phyloP scores from a whole-genome alignment of 64 coral and sea anemone species.

The Actinia equina region DNA sequence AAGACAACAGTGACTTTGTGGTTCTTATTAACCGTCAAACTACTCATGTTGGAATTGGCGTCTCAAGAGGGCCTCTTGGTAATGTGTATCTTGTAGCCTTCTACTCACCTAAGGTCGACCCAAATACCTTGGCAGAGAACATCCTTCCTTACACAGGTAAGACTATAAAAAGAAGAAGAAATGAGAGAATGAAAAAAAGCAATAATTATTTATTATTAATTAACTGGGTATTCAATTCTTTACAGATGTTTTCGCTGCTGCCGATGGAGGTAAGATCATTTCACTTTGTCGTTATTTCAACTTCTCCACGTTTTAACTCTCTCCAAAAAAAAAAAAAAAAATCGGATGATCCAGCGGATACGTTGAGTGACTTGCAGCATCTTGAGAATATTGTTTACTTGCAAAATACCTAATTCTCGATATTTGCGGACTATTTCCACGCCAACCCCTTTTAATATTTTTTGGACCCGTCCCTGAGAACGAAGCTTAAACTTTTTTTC shows the following conservation, averaged over 20 bases:
- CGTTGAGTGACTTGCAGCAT: no score
- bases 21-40: conserved; percentile 20
- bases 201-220: no score
- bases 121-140: conserved; percentile 25
- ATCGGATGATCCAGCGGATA: no score
- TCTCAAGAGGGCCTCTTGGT: conserved; percentile 20
- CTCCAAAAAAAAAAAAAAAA: no score
- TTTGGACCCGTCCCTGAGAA: no score
- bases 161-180: background rate
- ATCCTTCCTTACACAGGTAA: conserved; percentile 55
- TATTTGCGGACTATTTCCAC: no score
- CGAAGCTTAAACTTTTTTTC: background rate
- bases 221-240: background rate
- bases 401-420: no score
- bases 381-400: no score
- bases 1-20: conserved; percentile 37
- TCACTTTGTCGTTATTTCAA: background rate
- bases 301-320: no score
- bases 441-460: no score
- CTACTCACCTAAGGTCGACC: background rate
- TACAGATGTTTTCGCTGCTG: conserved; percentile 11
- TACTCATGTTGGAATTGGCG: conserved; percentile 22
- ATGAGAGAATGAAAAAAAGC: background rate
- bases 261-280: conserved; percentile 5
- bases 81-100: conserved; percentile 9